Percentiles rank a stretch among this genome's conserved stretches.
Conservation (phyloP, 2,888 invertebrate species). For the Melitaea athalia region DNA sequence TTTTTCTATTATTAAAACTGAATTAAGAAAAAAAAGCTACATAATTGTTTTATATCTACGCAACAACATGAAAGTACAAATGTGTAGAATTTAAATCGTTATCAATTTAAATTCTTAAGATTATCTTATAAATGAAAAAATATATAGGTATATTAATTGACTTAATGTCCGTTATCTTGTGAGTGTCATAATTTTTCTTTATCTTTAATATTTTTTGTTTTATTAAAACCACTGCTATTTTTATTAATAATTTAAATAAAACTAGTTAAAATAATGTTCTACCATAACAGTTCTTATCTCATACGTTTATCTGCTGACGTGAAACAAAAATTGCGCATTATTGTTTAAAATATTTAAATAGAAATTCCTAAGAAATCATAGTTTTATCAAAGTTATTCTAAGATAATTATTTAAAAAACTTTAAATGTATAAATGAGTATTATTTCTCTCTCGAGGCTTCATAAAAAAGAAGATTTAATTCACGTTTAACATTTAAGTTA, state of each 20-base stretch:
- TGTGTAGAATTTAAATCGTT: background rate
- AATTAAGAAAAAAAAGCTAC: too few relatives aligned
- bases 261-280: conserved; percentile 7
- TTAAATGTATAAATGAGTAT: background rate
- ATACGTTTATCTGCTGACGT: background rate
- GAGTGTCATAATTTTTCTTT: background rate
- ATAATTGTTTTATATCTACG: too few relatives aligned
- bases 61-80: too few relatives aligned
- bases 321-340: conserved; percentile 1
- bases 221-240: background rate
- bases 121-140: background rate
- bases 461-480: background rate
- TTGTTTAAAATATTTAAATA: background rate
- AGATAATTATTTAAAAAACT: background rate
- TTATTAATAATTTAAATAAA: background rate
- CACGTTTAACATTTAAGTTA: background rate
- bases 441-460: background rate
- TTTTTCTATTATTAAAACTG: too few relatives aligned
- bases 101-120: background rate
- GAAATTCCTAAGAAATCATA: conserved; percentile 4
- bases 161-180: background rate
- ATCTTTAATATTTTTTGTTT: background rate
- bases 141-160: background rate
- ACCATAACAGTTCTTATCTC: conserved; percentile 10
- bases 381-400: background rate